A percentile compares a stretch with the other conserved stretches of the same genome.
phyloP scores from a whole-genome alignment of 2,888 invertebrate species.

The Glyphotaelius pellucidus region DNA sequence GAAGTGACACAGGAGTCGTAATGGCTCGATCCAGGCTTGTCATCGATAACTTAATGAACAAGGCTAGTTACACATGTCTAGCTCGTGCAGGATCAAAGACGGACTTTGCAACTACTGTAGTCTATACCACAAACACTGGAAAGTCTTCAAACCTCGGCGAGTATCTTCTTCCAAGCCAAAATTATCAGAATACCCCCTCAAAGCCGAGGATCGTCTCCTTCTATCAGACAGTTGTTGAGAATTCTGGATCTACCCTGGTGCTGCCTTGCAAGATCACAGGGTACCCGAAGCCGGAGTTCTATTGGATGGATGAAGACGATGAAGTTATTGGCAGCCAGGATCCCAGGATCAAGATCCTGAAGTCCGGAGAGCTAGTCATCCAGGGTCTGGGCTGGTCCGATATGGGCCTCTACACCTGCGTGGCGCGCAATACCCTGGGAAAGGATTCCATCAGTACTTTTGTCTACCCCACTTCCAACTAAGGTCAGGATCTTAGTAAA shows the following conservation, averaged over 20 bases:
- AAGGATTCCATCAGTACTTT: conserved; percentile 82
- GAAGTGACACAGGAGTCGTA: conserved; percentile 76
- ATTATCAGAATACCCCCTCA: conserved; percentile 70
- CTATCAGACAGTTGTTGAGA: conserved; percentile 77
- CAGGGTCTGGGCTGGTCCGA: conserved; percentile 84
- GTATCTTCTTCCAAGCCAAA: conserved; percentile 12
- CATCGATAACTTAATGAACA: conserved; percentile 82
- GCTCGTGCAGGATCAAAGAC: conserved; percentile 81
- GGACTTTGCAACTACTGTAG: conserved; percentile 78
- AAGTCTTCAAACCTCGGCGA: conserved; percentile 69
- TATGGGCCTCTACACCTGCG: conserved; percentile 90
- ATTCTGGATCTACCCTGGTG: conserved; percentile 79
- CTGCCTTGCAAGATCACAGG: conserved; percentile 85
- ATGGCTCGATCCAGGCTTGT: conserved; percentile 83
- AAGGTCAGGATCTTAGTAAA: background rate
- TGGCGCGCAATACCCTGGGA: conserved; percentile 82
- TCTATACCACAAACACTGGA: conserved; percentile 75
- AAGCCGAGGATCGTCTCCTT: conserved; percentile 77
- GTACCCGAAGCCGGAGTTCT: conserved; percentile 79
- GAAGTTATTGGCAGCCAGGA: conserved; percentile 76
- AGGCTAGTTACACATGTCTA: conserved; percentile 87
- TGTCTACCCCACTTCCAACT: conserved; percentile 80
- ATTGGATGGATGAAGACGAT: conserved; percentile 82
- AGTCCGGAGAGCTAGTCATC: conserved; percentile 88
- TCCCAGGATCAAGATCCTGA: conserved; percentile 78